Evolutionary conservation across 2,113 vertebrate species (phyloP).

Genomic region (Rhinolophus ferrumequinum): DNA sequence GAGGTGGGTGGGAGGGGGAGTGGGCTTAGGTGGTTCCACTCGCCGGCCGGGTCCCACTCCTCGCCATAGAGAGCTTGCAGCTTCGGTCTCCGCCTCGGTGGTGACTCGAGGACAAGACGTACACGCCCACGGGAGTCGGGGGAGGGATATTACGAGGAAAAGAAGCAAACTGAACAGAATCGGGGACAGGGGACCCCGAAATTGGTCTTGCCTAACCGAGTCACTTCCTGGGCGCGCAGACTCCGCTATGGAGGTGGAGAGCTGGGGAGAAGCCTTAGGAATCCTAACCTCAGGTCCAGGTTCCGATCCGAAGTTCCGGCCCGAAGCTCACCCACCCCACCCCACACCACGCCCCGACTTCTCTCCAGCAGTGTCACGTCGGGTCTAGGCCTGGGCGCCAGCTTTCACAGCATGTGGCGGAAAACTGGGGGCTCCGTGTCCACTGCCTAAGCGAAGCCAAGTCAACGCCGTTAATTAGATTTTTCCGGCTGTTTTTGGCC

Average conservation of each 20-base stretch:
- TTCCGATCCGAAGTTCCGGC: background rate
- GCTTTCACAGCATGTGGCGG: background rate
- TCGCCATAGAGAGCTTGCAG: background rate
- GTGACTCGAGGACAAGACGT: background rate
- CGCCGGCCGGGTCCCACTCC: background rate
- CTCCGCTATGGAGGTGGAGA: too few relatives aligned
- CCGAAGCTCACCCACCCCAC: background rate
- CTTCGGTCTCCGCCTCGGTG: background rate
- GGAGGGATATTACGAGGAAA: background rate
- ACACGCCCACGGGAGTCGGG: rapidly evolving
- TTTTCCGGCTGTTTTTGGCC: background rate
- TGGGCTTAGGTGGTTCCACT: background rate
- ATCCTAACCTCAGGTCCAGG: too few relatives aligned
- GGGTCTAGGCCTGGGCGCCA: background rate
- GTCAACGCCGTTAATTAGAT: background rate
- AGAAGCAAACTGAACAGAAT: background rate
- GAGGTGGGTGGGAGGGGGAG: background rate
- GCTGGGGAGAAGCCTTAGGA: background rate
- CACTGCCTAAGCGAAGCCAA: background rate
- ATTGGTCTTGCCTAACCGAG: background rate
- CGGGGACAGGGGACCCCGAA: background rate
- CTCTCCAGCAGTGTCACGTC: background rate
- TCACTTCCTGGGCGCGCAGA: background rate
- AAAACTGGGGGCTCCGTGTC: background rate
- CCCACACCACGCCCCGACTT: rapidly evolving